A percentile compares a stretch with the other conserved stretches of the same genome.
phyloP scores from a whole-genome alignment of 2,888 invertebrate species.

The Ernsta delagoae region DNA sequence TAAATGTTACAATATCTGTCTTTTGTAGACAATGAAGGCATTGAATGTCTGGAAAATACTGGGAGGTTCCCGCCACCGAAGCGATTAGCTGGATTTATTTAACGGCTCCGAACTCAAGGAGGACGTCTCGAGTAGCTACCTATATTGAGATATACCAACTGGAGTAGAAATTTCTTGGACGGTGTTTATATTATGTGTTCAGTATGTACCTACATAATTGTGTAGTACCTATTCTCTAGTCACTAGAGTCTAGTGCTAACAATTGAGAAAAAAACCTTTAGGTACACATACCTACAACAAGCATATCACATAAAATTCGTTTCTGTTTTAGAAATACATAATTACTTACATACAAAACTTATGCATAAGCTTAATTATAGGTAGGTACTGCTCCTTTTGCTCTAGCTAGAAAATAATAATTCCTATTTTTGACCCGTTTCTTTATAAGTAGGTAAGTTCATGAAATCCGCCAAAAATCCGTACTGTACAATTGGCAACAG shows the following conservation, averaged over 20 bases:
- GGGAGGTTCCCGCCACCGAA: conserved; percentile 57
- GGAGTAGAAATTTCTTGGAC: conserved; percentile 11
- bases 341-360: too few relatives aligned
- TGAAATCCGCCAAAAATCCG: conserved; percentile 20
- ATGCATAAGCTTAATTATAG: too few relatives aligned
- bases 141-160: conserved; percentile 3
- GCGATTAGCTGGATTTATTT: conserved; percentile 77
- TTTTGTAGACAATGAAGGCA: conserved; percentile 68
- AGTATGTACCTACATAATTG: too few relatives aligned
- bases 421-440: background rate
- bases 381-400: too few relatives aligned
- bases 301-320: too few relatives aligned
- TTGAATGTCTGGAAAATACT: conserved; percentile 76
- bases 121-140: conserved; percentile 42
- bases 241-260: too few relatives aligned
- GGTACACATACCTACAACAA: too few relatives aligned
- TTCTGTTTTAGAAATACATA: too few relatives aligned
- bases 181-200: too few relatives aligned
- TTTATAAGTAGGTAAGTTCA: conserved; percentile 3
- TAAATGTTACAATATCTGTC: conserved; percentile 45
- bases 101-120: conserved; percentile 65
- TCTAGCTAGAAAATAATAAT: too few relatives aligned
- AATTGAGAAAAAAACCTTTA: too few relatives aligned
- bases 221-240: too few relatives aligned
- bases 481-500: conserved; percentile 7